Percentiles rank a stretch among this genome's conserved stretches.
Evolutionary conservation across 2,113 vertebrate species (phyloP).

Genomic region (Carassius gibelio): DNA sequence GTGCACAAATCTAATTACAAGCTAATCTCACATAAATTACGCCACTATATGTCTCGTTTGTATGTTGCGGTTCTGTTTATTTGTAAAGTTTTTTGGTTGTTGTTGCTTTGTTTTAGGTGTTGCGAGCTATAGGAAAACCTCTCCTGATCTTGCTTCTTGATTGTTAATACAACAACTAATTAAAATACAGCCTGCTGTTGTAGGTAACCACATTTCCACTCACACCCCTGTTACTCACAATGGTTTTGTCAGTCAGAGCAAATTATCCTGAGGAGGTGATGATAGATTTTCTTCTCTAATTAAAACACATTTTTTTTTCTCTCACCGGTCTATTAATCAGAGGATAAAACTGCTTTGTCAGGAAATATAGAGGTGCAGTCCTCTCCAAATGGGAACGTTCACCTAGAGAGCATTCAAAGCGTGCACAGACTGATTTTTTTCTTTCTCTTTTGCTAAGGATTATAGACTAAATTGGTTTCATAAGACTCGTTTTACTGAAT

Average conservation of each 20-base stretch:
- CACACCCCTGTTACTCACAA: conserved; percentile 62
- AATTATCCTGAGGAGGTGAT: conserved; percentile 65
- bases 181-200: conserved; percentile 63
- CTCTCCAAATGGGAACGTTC: conserved; percentile 64
- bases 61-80: background rate
- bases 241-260: conserved; percentile 63
- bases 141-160: conserved; percentile 45
- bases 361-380: conserved; percentile 62
- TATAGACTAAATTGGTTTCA: conserved; percentile 45
- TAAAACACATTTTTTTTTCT: conserved; percentile 60
- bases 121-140: conserved; percentile 33
- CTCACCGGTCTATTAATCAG: conserved; percentile 66
- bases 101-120: background rate
- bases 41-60: background rate
- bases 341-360: conserved; percentile 76
- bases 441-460: conserved; percentile 38
- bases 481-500: conserved; percentile 13
- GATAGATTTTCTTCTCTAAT: conserved; percentile 64
- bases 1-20: background rate
- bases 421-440: conserved; percentile 16
- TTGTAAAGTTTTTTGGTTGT: background rate
- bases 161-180: conserved; percentile 62
- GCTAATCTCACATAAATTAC: background rate
- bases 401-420: conserved; percentile 37
- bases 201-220: conserved; percentile 66